Conservation (phyloP, 2,888 invertebrate species). For the Notodonta dromedarius region DNA sequence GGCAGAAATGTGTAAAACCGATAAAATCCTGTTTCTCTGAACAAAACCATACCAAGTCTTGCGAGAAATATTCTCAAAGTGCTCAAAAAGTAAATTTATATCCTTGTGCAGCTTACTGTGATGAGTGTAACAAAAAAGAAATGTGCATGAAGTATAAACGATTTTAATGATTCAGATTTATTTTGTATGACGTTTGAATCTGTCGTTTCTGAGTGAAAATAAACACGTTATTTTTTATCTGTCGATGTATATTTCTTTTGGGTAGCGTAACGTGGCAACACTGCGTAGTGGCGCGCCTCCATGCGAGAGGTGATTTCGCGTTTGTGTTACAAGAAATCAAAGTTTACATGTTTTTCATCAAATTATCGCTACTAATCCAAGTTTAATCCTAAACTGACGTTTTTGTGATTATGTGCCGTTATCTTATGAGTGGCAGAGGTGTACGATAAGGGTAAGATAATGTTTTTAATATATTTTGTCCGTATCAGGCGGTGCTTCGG, state of each 20-base stretch:
- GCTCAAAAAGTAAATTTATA: constrained; percentile 32
- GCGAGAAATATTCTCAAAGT: constrained; percentile 22
- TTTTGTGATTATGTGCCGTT: constrained; percentile 79
- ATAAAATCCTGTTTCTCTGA: constrained; percentile 31
- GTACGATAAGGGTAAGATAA: constrained; percentile 78
- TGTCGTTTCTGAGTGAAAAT: constrained; percentile 15
- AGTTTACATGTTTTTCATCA: constrained; percentile 72
- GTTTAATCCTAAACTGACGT: constrained; percentile 57
- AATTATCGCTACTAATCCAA: constrained; percentile 55
- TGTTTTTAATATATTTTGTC: constrained; percentile 47
- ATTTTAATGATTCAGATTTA: constrained; percentile 8
- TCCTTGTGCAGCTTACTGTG: constrained; percentile 49
- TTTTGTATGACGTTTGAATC: constrained; percentile 18
- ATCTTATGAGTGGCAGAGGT: constrained; percentile 67
- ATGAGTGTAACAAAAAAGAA: constrained; percentile 38
- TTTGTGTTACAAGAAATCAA: constrained; percentile 67
- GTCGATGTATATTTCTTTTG: background rate
- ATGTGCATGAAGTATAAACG: constrained; percentile 15
- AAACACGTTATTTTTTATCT: constrained; percentile 15
- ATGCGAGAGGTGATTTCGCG: constrained; percentile 53
- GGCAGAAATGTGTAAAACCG: constrained; percentile 15
- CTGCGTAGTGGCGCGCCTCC: constrained; percentile 69
- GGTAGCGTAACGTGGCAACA: constrained; percentile 44
- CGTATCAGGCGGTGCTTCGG: constrained; percentile 53
- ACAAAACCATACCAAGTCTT: constrained; percentile 23